phyloP scores from a whole-genome alignment of 2,888 invertebrate species.

The Andrena camellia region DNA sequence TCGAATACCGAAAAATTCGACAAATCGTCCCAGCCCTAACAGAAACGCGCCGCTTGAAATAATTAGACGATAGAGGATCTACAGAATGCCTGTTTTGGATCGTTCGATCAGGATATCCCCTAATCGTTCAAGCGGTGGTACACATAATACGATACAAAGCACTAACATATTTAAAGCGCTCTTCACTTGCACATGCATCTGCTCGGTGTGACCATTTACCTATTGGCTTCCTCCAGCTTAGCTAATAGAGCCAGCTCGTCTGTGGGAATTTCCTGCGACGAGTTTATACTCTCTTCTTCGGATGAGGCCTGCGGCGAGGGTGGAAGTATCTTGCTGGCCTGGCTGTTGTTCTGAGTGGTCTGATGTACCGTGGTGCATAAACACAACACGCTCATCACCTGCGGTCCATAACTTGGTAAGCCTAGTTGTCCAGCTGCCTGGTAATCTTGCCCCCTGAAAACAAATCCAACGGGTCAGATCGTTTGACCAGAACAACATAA shows the following conservation, averaged over 20 bases:
- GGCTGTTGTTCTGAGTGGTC: conserved; percentile 58
- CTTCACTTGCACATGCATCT: conserved; percentile 38
- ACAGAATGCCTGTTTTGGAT: too few relatives aligned
- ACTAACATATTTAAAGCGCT: conserved; percentile 35
- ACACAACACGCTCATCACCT: conserved; percentile 82
- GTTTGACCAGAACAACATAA: not conserved
- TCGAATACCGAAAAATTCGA: too few relatives aligned
- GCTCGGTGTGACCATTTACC: conserved; percentile 83
- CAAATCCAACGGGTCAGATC: not conserved
- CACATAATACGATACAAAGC: not conserved
- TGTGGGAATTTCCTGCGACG: conserved; percentile 84
- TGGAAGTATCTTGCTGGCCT: conserved; percentile 67
- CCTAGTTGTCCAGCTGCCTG: conserved; percentile 66
- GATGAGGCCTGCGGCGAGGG: conserved; percentile 56
- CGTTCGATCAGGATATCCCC: not conserved
- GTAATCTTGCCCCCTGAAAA: conserved; percentile 58
- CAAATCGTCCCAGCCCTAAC: too few relatives aligned
- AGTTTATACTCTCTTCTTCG: conserved; percentile 66
- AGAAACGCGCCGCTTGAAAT: not conserved
- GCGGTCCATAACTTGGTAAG: conserved; percentile 77
- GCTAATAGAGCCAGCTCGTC: conserved; percentile 96
- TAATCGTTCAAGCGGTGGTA: conserved; percentile 6
- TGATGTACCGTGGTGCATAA: conserved; percentile 70
- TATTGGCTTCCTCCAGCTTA: conserved; percentile 98
- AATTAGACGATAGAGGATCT: not conserved